Percentiles rank a stretch among this genome's conserved stretches.
Evolutionary conservation across 2,888 invertebrate species (phyloP).

Genomic region (Trissonchulus latispiculum): DNA sequence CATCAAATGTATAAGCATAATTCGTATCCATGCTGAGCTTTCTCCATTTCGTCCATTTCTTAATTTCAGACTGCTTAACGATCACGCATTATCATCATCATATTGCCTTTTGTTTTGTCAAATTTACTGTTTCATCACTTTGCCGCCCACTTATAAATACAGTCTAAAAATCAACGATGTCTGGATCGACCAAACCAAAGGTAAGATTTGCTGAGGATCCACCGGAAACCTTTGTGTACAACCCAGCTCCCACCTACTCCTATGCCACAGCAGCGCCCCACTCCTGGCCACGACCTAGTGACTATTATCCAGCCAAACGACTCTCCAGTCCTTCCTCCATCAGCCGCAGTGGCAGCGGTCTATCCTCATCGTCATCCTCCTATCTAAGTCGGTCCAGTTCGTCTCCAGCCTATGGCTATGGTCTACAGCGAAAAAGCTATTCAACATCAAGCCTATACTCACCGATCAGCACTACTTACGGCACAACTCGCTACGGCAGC

Average conservation of each 20-base stretch:
- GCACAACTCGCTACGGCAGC: background rate
- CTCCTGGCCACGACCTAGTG: background rate
- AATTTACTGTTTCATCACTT: too few relatives aligned
- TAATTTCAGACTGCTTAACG: too few relatives aligned
- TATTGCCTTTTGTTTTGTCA: too few relatives aligned
- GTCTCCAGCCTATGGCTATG: too few relatives aligned
- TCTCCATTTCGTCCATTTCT: too few relatives aligned
- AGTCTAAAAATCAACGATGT: too few relatives aligned
- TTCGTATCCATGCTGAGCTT: too few relatives aligned
- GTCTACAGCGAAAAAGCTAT: too few relatives aligned
- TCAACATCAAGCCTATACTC: background rate
- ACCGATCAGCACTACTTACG: background rate
- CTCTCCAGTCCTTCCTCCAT: background rate
- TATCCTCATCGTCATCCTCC: background rate
- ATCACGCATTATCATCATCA: too few relatives aligned
- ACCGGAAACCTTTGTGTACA: background rate
- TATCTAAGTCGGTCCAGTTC: background rate
- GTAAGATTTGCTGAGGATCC: background rate
- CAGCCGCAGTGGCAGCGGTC: background rate
- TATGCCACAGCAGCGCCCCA: background rate
- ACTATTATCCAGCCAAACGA: background rate
- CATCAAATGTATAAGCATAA: too few relatives aligned
- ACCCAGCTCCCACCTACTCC: background rate
- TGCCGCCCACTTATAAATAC: too few relatives aligned
- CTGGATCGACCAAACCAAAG: too few relatives aligned